Conservation (phyloP, 2,113 vertebrate species). For the Dermatemys mawii region DNA sequence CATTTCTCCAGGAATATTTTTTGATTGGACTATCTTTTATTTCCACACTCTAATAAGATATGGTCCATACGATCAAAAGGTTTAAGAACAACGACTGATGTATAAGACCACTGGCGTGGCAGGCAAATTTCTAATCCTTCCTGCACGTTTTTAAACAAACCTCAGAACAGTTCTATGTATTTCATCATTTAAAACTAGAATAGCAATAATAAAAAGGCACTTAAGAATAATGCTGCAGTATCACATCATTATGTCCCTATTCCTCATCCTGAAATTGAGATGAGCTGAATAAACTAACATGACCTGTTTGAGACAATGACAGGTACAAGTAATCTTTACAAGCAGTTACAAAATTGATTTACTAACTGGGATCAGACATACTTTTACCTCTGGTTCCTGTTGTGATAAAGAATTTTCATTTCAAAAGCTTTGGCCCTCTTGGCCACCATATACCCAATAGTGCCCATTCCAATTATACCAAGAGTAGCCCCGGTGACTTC, state of each 20-base stretch:
- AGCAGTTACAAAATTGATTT: not conserved
- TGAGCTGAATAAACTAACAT: not conserved
- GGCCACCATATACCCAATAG: slow-evolving; percentile 76
- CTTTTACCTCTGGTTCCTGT: slow-evolving; percentile 75
- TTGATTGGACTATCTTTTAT: not conserved
- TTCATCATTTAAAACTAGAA: not conserved
- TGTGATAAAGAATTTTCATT: slow-evolving; percentile 82
- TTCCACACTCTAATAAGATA: not conserved
- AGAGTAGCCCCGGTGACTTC: slow-evolving; percentile 73
- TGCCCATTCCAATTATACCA: slow-evolving; percentile 80
- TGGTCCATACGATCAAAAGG: not conserved
- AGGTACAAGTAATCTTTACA: not conserved
- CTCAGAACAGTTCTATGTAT: not conserved
- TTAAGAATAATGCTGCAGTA: not conserved
- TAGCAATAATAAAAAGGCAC: not conserved
- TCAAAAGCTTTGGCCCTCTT: slow-evolving; percentile 78
- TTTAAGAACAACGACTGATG: accelerated
- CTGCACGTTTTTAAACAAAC: not conserved
- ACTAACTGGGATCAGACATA: not conserved
- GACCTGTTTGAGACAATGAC: not conserved
- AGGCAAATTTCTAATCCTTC: not conserved
- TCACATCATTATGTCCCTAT: not conserved
- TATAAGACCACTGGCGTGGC: accelerated
- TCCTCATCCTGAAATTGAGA: accelerated
- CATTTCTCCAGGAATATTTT: not conserved